Evolutionary conservation across 2,888 invertebrate genomes (phyloP), one percentile per base, ranked within the genome.

Genomic region (Polyploca ridens): DNA sequence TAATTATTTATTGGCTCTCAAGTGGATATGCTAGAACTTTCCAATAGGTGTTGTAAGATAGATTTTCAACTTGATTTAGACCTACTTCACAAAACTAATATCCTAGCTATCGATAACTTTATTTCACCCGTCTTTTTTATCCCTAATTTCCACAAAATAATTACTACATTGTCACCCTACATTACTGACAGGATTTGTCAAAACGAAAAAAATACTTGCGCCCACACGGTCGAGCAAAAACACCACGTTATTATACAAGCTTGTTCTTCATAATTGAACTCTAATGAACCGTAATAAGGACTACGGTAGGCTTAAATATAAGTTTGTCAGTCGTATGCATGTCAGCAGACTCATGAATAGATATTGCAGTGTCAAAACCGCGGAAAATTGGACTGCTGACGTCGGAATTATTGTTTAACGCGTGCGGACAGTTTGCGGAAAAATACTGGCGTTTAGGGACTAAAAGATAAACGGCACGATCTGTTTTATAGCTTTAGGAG

Each of bases 341-440:
- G 78, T 80, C 85, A 82, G 80, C 81, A 81, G 79, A 82, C 90
- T 90, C 90, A 90, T 90, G 90, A 90, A 90, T 90, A 90, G 89
- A 90, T 87, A 90, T 90, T 90, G 90, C 86, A 82, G 81, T 83
- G 86, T 86, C 86, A 88, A 89, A 89, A 90, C 85, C 84, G 88
- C 81, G 85, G 86, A 86, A 90, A 90, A 90, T 89, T 90, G 87
- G 84, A 87, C 76, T 81, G 69, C 61, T 66, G 68, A 66, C 65
- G 62, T 64, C 58, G 63, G 79, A 81, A 81, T 83, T 83, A 86
- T 86, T 85, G 84, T 86, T 84, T 83, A 83, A 78, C 73, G 54
- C 19, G 54, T 2, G 49, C 49, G 16, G 49, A 49, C 49, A 49
- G 49, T n/a, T 63, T 69, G 27, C 19, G 61, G 61, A 44, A 61